Percentiles rank a stretch among this genome's conserved stretches.
Conservation (phyloP, 2,797 vertebrate species). For the Mus caroli region DNA sequence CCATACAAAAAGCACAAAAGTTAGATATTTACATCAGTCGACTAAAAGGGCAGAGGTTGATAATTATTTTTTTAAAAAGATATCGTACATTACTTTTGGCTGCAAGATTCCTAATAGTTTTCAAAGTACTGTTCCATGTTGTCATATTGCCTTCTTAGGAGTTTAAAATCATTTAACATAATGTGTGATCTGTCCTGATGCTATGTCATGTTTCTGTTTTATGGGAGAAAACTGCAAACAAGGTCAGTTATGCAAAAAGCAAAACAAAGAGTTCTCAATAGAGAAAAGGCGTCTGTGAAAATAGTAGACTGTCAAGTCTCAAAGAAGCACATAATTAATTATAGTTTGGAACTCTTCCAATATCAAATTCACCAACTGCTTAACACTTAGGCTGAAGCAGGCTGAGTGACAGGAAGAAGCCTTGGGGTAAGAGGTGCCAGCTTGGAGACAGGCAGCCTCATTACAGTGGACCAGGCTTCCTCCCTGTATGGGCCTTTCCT, state of each 20-base stretch:
- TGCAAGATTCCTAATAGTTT: background rate
- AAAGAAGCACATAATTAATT: constrained; percentile 64
- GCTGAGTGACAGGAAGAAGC: background rate
- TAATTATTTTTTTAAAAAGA: background rate
- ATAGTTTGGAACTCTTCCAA: constrained; percentile 69
- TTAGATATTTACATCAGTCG: background rate
- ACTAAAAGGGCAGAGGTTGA: background rate
- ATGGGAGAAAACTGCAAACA: constrained; percentile 11
- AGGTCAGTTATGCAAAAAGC: constrained; percentile 21
- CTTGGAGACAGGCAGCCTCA: background rate
- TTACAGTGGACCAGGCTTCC: background rate
- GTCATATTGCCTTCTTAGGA: background rate
- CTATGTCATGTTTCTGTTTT: background rate
- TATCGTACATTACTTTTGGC: background rate
- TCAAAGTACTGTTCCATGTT: background rate
- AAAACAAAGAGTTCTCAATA: constrained; percentile 50
- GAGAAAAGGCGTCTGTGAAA: constrained; percentile 39
- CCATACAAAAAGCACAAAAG: background rate
- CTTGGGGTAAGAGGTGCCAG: background rate
- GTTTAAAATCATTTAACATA: constrained; percentile 24
- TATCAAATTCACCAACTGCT: constrained; percentile 56
- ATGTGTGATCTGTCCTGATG: background rate
- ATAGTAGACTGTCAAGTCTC: background rate
- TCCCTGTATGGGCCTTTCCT: background rate
- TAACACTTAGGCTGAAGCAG: constrained; percentile 34